Base-by-base conservation (phyloP, 2,888 invertebrate genomes). In the Tiliacea citrago region DNA sequence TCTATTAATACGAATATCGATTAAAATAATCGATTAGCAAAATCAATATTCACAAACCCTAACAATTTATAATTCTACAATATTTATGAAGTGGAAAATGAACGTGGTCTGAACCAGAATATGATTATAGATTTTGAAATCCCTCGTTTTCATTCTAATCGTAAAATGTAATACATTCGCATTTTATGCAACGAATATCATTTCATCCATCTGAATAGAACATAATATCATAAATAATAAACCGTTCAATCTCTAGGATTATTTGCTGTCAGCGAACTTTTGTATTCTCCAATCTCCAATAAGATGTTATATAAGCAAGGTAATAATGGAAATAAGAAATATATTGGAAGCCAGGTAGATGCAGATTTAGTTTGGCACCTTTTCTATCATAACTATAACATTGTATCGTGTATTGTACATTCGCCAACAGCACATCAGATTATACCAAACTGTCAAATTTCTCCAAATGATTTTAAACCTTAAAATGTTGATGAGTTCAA, bases 181-280 rank as follows among this genome's bases (percentile, higher is more conserved):
- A 71, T 75, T 71, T 57, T 63, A 66, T 79, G 75, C 75, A 83
- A 74, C 66, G 81, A 74, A 81, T 73, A 84, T 42, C 2, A 73
- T 77, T 66, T 63, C 29, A 63, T 71, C 49, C 62, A 35, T 55
- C n/a, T 55, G 57, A 71, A 51, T 51, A 53, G 16, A 51, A 65
- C 12, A 57, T 81, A 68, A n/a, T 29, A 55, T 72, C 74, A 68
- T 83, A 81, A 79, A 85, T 82, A 79, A 76, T 76, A 75, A 74
- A 85, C 55, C 71, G 63, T 82, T 82, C 83, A 79, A 84, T 82
- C 73, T 76, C 58, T 51, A 65, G 63, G 68, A 73, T 79, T 84
- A 85, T 84, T 85, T 82, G 73, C 71, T 79, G 71, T 51, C 74
- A 58, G 66, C 51, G n/a, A 72, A 74, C 51, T 85, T 81, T 68